These are phyloP conservation scores for Pedetes capensis DNA, from an alignment of 2,113 vertebrate species.

Conservation along the genomic window DNA sequence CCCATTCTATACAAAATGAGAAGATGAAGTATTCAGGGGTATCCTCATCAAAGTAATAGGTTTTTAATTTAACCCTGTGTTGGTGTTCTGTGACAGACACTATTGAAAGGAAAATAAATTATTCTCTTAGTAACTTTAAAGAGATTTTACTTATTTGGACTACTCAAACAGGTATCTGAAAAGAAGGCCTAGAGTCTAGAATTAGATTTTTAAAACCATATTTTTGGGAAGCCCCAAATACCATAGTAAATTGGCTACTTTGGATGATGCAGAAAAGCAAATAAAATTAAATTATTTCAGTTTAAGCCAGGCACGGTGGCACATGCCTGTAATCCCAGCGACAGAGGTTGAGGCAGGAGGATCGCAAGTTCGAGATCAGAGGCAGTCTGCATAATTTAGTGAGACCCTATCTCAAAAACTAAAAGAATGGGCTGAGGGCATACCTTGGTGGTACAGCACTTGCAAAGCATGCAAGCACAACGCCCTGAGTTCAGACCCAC, in stretches of 20 bases:
- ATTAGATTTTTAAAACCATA: not conserved
- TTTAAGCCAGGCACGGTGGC: too few species aligned
- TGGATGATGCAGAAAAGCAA: not conserved
- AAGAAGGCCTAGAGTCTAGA: not conserved
- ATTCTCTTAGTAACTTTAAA: slow-evolving; percentile 1
- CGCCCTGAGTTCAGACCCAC: too few species aligned
- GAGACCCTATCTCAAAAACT: too few species aligned
- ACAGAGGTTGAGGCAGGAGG: too few species aligned
- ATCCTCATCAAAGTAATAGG: slow-evolving; percentile 30
- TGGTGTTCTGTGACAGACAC: slow-evolving; percentile 10
- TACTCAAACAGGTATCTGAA: not conserved
- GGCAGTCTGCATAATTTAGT: too few species aligned
- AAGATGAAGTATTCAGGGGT: slow-evolving; percentile 32
- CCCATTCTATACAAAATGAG: slow-evolving; percentile 30
- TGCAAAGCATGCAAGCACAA: too few species aligned
- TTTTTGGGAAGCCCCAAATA: not conserved
- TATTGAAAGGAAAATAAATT: not conserved
- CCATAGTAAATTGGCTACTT: not conserved
- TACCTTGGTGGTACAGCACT: too few species aligned
- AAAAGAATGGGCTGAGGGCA: too few species aligned
- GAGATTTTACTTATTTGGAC: slow-evolving; percentile 18
- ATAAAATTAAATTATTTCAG: not conserved
- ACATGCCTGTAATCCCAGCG: too few species aligned
- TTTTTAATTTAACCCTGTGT: slow-evolving; percentile 46
- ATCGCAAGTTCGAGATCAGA: too few species aligned